phyloP scores from a whole-genome alignment of 2,888 invertebrate species.

The Candidula unifasciata region DNA sequence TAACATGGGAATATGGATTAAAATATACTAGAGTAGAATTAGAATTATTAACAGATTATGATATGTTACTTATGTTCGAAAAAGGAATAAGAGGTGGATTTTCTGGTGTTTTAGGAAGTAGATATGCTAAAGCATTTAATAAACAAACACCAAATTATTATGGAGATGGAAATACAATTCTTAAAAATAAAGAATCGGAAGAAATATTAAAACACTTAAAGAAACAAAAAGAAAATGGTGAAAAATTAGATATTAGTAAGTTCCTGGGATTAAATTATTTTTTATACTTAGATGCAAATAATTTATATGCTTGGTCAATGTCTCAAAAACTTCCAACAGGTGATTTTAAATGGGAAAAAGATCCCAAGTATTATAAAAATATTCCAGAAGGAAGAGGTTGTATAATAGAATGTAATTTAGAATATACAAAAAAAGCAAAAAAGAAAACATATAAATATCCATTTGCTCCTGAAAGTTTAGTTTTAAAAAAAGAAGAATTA shows the following conservation, averaged over 20 bases:
- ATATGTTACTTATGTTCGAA: slow-evolving; percentile 22
- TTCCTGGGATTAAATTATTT: slow-evolving; percentile 11
- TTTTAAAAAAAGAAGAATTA: slow-evolving; percentile 48
- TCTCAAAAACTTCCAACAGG: slow-evolving; percentile 43
- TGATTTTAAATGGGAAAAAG: slow-evolving; percentile 43
- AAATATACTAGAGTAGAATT: slow-evolving; percentile 23
- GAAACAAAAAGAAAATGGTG: slow-evolving; percentile 17
- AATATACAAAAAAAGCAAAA: slow-evolving; percentile 48
- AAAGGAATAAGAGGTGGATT: slow-evolving; percentile 21
- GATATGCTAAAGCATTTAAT: slow-evolving; percentile 31
- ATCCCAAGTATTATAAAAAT: slow-evolving; percentile 34
- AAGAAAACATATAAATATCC: slow-evolving; percentile 46
- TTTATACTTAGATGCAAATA: slow-evolving; percentile 42
- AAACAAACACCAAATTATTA: slow-evolving; percentile 10
- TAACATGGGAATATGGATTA: background rate
- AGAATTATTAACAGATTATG: slow-evolving; percentile 29
- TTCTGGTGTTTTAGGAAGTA: slow-evolving; percentile 15
- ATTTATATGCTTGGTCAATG: slow-evolving; percentile 49
- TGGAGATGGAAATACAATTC: slow-evolving; percentile 6
- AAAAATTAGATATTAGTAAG: slow-evolving; percentile 16
- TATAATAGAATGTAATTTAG: slow-evolving; percentile 46
- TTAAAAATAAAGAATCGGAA: background rate
- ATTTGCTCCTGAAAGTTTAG: slow-evolving; percentile 42
- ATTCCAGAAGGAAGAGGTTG: slow-evolving; percentile 38
- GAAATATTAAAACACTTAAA: slow-evolving; percentile 3